A percentile compares a stretch with the other conserved stretches of the same genome.
These are phyloP conservation scores for Harpalus rubripes DNA, from an alignment of 2,888 invertebrate genomes.

Conservation along the genomic window DNA sequence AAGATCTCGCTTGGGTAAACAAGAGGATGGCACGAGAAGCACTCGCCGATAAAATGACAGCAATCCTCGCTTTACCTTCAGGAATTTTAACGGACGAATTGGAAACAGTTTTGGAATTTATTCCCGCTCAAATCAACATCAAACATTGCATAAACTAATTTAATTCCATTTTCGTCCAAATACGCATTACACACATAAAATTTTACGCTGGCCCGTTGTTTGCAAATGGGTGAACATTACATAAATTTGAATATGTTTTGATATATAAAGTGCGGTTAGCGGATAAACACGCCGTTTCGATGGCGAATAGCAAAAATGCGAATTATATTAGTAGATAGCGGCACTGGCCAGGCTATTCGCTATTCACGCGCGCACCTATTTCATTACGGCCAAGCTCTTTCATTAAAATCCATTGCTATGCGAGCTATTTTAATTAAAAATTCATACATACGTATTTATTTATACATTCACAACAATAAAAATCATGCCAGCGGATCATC, in stretches of 20 bases:
- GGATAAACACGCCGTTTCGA: conserved; percentile 15
- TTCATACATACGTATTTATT: background rate
- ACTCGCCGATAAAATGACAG: conserved; percentile 49
- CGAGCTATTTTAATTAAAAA: background rate
- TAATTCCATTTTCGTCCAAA: conserved; percentile 27
- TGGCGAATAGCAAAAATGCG: background rate
- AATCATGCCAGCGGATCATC: no score
- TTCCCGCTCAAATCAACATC: conserved; percentile 35
- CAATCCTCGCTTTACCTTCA: conserved; percentile 47
- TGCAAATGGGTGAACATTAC: conserved; percentile 31
- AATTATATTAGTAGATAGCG: background rate
- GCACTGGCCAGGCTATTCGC: background rate
- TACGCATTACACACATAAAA: conserved; percentile 35
- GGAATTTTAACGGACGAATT: conserved; percentile 53
- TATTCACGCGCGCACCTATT: background rate
- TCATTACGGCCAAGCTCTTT: background rate
- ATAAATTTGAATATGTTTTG: conserved; percentile 41
- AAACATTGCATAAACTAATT: conserved; percentile 50
- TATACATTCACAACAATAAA: no score
- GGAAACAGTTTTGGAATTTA: conserved; percentile 56
- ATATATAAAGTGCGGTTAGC: conserved; percentile 24
- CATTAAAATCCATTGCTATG: background rate
- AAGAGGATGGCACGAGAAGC: conserved; percentile 43
- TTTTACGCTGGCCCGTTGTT: conserved; percentile 18
- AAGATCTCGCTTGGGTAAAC: conserved; percentile 56